Conservation (phyloP, 2,888 invertebrate species). For the Epirrhoe alternata region DNA sequence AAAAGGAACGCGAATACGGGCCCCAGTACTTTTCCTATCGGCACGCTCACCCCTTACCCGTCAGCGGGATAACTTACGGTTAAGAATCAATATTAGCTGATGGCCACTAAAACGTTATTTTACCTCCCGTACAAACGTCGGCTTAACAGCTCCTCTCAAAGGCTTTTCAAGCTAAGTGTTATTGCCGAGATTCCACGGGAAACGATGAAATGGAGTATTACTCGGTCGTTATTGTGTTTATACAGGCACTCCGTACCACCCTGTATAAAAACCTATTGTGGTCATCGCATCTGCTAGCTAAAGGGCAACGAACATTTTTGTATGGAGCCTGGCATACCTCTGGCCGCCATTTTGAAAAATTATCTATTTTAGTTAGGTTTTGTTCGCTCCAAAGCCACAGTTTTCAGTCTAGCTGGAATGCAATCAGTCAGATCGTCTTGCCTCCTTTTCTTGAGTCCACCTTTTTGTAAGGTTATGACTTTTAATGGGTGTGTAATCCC, state of each 20-base stretch:
- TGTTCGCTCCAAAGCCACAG: too few species aligned
- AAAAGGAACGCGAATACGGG: too few species aligned
- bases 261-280: not conserved
- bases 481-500: too few species aligned
- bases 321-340: too few species aligned
- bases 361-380: too few species aligned
- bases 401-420: too few species aligned
- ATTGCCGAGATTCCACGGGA: slow-evolving; percentile 39
- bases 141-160: slow-evolving; percentile 41
- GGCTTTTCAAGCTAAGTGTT: slow-evolving; percentile 41
- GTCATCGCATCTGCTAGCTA: too few species aligned
- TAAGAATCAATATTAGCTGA: slow-evolving; percentile 41
- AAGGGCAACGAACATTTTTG: too few species aligned
- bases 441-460: too few species aligned
- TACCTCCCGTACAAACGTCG: slow-evolving; percentile 19
- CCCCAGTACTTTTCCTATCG: not conserved
- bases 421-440: too few species aligned
- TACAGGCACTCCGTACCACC: not conserved
- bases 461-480: too few species aligned
- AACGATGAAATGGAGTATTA: slow-evolving; percentile 32
- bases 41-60: slow-evolving; percentile 4
- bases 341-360: too few species aligned
- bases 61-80: slow-evolving; percentile 8
- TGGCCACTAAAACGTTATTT: slow-evolving; percentile 38
- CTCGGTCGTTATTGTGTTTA: slow-evolving; percentile 19